phyloP scores from a whole-genome alignment of 2,888 invertebrate genomes.

The Palloptera scutellata region DNA sequence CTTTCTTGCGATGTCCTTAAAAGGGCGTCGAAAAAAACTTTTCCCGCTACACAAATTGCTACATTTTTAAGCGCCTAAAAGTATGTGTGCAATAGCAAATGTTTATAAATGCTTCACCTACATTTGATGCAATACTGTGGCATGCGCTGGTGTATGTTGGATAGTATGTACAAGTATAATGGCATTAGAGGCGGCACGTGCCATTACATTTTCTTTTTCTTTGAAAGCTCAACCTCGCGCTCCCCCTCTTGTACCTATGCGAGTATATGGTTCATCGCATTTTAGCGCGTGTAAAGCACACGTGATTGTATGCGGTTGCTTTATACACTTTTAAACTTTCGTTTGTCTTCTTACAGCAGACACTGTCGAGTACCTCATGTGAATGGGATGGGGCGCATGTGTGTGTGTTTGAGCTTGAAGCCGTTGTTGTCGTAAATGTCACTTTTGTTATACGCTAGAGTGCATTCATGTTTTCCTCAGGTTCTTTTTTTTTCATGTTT shows the following conservation, averaged over 20 bases:
- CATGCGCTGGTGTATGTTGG: conserved; percentile 7
- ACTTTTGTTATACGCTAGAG: conserved; percentile 21
- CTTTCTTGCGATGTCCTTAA: too few species aligned
- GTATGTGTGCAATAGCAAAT: conserved; percentile 30
- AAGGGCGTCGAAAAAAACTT: not conserved
- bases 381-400: too few species aligned
- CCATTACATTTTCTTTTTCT: conserved; percentile 16
- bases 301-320: not conserved
- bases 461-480: not conserved
- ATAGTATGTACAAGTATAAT: not conserved
- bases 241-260: too few species aligned
- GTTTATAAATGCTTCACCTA: conserved; percentile 29
- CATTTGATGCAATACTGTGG: conserved; percentile 6
- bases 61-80: conserved; percentile 20
- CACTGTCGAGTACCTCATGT: not conserved
- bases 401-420: not conserved
- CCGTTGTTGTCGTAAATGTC: conserved; percentile 51
- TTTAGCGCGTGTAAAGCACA: not conserved
- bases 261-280: conserved; percentile 17
- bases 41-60: not conserved
- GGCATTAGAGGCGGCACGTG: conserved; percentile 23
- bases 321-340: not conserved
- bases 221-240: too few species aligned
- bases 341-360: conserved; percentile 29
- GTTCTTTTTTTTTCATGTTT: conserved; percentile 38